These are phyloP conservation scores for Coregonus clupeaformis DNA, from an alignment of 2,113 vertebrate genomes.

Conservation along the genomic window DNA sequence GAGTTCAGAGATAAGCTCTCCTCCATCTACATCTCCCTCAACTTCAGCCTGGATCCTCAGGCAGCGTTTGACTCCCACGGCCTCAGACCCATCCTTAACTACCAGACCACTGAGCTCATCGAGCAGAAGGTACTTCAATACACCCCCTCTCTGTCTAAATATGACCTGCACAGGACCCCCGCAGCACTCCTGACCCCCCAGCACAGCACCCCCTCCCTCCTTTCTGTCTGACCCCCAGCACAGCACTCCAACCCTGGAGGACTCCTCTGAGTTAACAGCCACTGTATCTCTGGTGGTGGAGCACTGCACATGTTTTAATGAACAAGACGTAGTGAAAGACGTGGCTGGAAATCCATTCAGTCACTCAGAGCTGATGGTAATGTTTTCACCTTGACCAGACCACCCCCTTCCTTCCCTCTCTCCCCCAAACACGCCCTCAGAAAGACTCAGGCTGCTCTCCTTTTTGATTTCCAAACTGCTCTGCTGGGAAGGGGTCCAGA, in stretches of 20 bases:
- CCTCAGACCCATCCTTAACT: slow-evolving; percentile 83
- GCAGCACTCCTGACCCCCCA: slow-evolving; percentile 20
- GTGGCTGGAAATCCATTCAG: neutral
- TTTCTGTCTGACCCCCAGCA: neutral
- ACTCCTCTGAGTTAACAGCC: neutral
- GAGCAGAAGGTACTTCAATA: slow-evolving; percentile 81
- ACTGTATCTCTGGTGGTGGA: neutral
- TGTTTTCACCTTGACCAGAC: slow-evolving; percentile 13
- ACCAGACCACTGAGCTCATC: slow-evolving; percentile 76
- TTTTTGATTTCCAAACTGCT: slow-evolving; percentile 39
- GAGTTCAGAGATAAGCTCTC: slow-evolving; percentile 93
- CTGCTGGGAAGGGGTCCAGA: slow-evolving; percentile 48
- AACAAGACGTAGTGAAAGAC: neutral
- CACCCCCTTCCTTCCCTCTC: neutral
- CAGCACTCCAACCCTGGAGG: neutral
- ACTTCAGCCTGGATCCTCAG: slow-evolving; percentile 83
- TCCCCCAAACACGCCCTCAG: neutral
- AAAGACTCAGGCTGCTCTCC: slow-evolving; percentile 14
- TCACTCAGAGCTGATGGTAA: slow-evolving; percentile 27
- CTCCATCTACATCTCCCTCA: slow-evolving; percentile 82
- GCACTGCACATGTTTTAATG: neutral
- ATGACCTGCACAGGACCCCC: no score
- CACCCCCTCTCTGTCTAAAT: neutral
- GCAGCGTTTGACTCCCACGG: slow-evolving; percentile 77
- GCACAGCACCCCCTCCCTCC: slow-evolving; percentile 2